Percentiles rank a stretch among this genome's conserved stretches.
These are phyloP conservation scores for Chrysaora quinquecirrha DNA, from an alignment of 30 jellyfish, hydroid and myxozoan genomes.

Conservation along the genomic window DNA sequence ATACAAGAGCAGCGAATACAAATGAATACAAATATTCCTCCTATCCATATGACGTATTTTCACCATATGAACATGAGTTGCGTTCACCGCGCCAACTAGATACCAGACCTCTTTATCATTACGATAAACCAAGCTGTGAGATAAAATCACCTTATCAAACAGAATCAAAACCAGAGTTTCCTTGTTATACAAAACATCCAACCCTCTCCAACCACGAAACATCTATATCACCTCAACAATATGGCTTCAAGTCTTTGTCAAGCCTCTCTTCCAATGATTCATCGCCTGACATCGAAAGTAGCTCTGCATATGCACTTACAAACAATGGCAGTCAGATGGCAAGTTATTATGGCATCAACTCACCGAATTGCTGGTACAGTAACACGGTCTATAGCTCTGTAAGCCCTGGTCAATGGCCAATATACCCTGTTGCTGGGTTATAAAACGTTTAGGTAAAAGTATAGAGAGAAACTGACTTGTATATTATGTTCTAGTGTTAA, in stretches of 20 bases:
- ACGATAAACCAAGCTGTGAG: neutral
- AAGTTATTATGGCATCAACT: neutral
- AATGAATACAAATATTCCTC: neutral
- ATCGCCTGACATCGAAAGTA: neutral
- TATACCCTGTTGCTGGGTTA: neutral
- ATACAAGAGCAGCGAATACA: neutral
- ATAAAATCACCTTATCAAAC: neutral
- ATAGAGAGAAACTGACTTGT: too few species aligned
- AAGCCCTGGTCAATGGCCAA: neutral
- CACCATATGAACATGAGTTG: neutral
- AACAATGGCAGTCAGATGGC: neutral
- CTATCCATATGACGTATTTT: neutral
- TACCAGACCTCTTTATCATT: conserved; percentile 1
- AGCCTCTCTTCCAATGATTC: neutral
- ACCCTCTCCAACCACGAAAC: neutral
- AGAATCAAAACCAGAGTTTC: neutral
- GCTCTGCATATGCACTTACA: neutral
- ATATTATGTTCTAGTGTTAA: too few species aligned
- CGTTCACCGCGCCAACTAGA: neutral
- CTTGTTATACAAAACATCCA: neutral
- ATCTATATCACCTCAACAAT: neutral
- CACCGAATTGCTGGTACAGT: neutral
- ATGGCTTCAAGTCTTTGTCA: neutral
- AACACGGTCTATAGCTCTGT: neutral
- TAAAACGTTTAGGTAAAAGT: too few species aligned